A percentile compares a stretch with the other conserved stretches of the same genome.
phyloP scores from a whole-genome alignment of 2,113 vertebrate genomes.

The Rhombomys opimus region DNA sequence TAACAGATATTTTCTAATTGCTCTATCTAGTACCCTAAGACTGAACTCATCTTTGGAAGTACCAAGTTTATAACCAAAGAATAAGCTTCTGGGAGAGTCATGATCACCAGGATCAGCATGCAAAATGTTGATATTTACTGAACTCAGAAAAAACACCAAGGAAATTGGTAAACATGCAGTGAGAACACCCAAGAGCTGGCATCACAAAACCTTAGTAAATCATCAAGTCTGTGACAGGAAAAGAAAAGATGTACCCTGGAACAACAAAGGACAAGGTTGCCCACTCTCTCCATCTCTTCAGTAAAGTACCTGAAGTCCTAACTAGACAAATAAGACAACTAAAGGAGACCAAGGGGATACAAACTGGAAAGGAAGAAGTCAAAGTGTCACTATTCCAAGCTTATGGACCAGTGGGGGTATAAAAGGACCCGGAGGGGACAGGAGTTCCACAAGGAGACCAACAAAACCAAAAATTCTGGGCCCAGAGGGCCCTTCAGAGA shows the following conservation, averaged over 20 bases:
- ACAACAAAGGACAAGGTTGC: not conserved
- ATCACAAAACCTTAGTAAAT: not conserved
- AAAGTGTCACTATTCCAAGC: too few species aligned
- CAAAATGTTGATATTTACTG: not conserved
- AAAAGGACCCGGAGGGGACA: too few species aligned
- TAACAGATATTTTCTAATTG: slow-evolving; percentile 35
- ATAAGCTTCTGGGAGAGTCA: not conserved
- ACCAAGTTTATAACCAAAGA: slow-evolving; percentile 18
- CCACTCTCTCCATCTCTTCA: too few species aligned
- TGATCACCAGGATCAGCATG: not conserved
- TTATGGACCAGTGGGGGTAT: too few species aligned
- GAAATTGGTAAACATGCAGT: not conserved
- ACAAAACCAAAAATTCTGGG: too few species aligned
- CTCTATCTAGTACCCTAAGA: slow-evolving; percentile 10
- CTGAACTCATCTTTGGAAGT: slow-evolving; percentile 46
- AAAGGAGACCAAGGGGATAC: too few species aligned
- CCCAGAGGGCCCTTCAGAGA: too few species aligned
- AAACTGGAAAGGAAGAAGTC: too few species aligned
- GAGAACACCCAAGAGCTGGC: not conserved
- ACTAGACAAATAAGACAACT: too few species aligned
- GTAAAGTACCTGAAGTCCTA: too few species aligned
- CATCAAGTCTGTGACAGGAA: not conserved
- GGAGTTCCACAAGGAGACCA: too few species aligned
- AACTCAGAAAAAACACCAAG: not conserved
- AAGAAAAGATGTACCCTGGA: not conserved